A percentile compares a stretch with the other conserved stretches of the same genome.
Conservation (phyloP, 2,113 vertebrate genomes). For the Phoxinus phoxinus region DNA sequence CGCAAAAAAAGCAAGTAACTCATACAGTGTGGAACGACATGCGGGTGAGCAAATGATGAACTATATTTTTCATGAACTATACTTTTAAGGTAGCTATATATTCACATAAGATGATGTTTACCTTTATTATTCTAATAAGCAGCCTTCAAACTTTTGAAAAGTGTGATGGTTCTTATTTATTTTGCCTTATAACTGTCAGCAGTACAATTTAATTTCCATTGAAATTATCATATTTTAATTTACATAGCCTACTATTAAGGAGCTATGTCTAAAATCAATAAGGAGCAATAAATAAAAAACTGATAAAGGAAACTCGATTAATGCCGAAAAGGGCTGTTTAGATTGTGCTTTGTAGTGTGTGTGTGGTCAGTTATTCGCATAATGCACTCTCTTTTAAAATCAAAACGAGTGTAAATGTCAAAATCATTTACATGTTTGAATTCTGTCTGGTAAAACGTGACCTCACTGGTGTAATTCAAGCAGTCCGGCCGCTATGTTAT, state of each 20-base stretch:
- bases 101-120: too few species aligned
- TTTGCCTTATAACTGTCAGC: too few species aligned
- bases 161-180: too few species aligned
- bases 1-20: too few species aligned
- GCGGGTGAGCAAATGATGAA: too few species aligned
- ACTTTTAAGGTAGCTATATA: too few species aligned
- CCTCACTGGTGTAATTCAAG: not conserved
- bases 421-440: not conserved
- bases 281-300: not conserved
- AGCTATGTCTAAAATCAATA: not conserved
- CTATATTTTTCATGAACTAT: too few species aligned
- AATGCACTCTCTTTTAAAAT: not conserved
- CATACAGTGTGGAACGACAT: too few species aligned
- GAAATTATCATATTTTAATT: too few species aligned
- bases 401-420: not conserved
- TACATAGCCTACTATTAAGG: not conserved
- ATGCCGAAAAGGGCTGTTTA: not conserved
- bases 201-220: too few species aligned
- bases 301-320: not conserved
- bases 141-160: too few species aligned
- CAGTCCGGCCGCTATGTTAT: not conserved
- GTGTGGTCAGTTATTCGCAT: not conserved
- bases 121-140: too few species aligned
- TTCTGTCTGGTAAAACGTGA: not conserved
- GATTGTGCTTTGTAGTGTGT: not conserved